Conservation (phyloP, 1,140 invertebrate species). For the Mercenaria mercenaria region DNA sequence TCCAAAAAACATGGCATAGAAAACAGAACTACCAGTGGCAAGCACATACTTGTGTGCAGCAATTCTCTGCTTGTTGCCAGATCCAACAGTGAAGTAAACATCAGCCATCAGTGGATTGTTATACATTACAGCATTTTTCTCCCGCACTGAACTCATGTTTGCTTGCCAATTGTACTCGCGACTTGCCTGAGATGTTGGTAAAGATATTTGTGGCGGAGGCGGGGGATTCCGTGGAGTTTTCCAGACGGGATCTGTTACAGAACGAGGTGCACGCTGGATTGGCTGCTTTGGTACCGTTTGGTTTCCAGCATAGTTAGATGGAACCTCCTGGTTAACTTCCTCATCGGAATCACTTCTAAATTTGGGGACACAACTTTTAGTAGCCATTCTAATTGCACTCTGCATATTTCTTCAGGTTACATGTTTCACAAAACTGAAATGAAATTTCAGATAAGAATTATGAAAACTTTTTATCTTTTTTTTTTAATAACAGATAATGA, state of each 20-base stretch:
- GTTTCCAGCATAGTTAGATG: slow-evolving; percentile 78
- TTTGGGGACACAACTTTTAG: slow-evolving; percentile 72
- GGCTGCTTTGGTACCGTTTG: slow-evolving; percentile 61
- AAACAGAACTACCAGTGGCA: slow-evolving; percentile 93
- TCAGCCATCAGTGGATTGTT: slow-evolving; percentile 93
- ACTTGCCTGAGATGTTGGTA: slow-evolving; percentile 87
- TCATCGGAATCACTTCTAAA: slow-evolving; percentile 76
- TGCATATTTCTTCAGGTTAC: slow-evolving; percentile 65
- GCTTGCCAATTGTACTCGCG: slow-evolving; percentile 90
- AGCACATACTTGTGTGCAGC: slow-evolving; percentile 95
- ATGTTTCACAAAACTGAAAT: slow-evolving; percentile 21
- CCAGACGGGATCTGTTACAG: slow-evolving; percentile 65
- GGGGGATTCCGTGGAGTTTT: slow-evolving; percentile 66
- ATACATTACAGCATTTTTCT: slow-evolving; percentile 92
- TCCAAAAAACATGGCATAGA: slow-evolving; percentile 95
- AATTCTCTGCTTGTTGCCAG: slow-evolving; percentile 88
- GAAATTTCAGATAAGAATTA: not conserved
- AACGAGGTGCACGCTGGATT: slow-evolving; percentile 61
- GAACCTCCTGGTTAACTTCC: slow-evolving; percentile 84
- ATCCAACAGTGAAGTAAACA: slow-evolving; percentile 92
- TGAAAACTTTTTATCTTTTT: no score
- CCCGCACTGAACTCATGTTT: slow-evolving; percentile 90
- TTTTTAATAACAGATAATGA: no score
- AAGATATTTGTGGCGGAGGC: slow-evolving; percentile 48
- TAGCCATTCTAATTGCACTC: slow-evolving; percentile 71